These are phyloP conservation scores for Lagopus leucura DNA, from an alignment of 2,113 vertebrate species.

Conservation along the genomic window DNA sequence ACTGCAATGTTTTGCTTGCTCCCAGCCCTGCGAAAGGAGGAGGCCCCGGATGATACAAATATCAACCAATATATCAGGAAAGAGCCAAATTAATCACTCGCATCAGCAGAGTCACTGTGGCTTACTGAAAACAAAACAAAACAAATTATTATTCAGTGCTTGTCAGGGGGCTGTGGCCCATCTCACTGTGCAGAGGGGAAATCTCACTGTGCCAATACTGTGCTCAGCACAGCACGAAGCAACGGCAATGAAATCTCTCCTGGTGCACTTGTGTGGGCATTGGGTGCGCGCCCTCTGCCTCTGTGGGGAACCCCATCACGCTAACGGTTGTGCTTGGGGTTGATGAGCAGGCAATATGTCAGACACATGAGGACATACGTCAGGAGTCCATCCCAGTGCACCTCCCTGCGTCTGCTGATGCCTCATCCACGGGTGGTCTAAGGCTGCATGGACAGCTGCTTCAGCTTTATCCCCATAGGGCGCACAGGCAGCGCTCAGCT, in stretches of 20 bases:
- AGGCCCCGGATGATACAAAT: neutral
- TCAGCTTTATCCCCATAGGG: neutral
- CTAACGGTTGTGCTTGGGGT: neutral
- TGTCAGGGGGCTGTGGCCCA: constrained; percentile 25
- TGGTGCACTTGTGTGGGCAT: neutral
- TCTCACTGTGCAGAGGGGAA: neutral
- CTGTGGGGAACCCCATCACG: neutral
- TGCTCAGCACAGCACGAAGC: neutral
- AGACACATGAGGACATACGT: neutral
- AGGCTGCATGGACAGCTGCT: neutral
- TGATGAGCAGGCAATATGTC: accelerated
- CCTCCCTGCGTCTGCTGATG: too few species aligned
- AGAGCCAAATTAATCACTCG: neutral
- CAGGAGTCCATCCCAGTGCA: accelerated
- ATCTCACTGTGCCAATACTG: neutral
- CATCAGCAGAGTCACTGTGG: constrained; percentile 29
- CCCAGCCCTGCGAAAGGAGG: neutral
- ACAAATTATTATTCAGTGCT: constrained; percentile 19
- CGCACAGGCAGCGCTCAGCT: neutral
- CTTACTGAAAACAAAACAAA: constrained; percentile 52
- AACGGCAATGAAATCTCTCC: neutral
- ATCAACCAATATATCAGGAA: neutral
- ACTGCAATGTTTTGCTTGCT: neutral
- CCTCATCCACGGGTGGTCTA: neutral
- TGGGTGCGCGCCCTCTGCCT: neutral